Conservation (phyloP, 2,797 vertebrate species). For the Clamator glandarius region DNA sequence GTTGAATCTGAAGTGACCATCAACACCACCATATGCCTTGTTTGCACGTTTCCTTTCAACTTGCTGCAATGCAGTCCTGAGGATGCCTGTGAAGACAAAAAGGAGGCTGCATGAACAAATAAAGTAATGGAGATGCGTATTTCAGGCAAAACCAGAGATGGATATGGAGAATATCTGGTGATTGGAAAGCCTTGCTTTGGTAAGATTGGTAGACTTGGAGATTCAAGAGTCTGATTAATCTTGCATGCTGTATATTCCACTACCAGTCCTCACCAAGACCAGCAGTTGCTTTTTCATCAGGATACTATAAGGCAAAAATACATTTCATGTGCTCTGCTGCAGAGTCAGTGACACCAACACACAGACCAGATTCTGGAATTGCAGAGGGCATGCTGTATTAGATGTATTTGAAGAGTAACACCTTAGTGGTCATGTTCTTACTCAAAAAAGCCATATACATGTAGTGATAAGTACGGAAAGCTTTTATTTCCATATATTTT, state of each 20-base stretch:
- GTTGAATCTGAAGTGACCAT: not conserved
- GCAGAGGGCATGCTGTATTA: rapidly evolving
- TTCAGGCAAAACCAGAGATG: not conserved
- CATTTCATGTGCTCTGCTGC: not conserved
- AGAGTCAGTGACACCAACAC: not conserved
- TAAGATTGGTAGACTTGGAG: not conserved
- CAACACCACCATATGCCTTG: rapidly evolving
- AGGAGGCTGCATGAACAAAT: not conserved
- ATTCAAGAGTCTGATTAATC: not conserved
- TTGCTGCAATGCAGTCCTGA: rapidly evolving
- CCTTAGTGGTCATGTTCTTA: not conserved
- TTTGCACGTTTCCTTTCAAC: not conserved
- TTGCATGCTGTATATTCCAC: not conserved
- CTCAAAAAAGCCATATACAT: not conserved
- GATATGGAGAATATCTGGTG: not conserved
- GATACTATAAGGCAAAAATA: not conserved
- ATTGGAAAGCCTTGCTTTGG: not conserved
- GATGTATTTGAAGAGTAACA: not conserved
- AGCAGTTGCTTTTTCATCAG: not conserved
- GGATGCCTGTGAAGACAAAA: not conserved
- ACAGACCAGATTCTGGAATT: not conserved
- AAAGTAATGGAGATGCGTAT: not conserved
- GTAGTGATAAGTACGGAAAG: not conserved
- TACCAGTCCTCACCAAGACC: not conserved
- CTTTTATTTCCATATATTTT: not conserved